A percentile compares a stretch with the other conserved stretches of the same genome.
Evolutionary conservation across 1,140 invertebrate genomes (phyloP).

Genomic region (Achroia grisella): DNA sequence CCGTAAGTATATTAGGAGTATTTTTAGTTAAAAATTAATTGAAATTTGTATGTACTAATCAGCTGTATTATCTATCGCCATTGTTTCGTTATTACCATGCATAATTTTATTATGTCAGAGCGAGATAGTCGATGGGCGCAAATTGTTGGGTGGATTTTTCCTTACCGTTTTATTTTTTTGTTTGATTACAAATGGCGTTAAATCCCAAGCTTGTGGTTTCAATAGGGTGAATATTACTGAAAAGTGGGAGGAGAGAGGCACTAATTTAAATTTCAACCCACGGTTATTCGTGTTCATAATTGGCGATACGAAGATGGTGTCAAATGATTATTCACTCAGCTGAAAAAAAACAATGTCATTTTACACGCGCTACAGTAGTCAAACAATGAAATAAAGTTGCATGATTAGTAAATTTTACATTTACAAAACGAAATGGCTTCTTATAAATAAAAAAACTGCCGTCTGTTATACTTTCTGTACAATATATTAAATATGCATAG

Average conservation of each 20-base stretch:
- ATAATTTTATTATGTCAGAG: constrained; percentile 61
- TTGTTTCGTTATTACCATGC: constrained; percentile 53
- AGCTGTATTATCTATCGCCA: constrained; percentile 55
- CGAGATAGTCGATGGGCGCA: constrained; percentile 45
- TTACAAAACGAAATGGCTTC: no score
- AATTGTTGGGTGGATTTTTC: constrained; percentile 44
- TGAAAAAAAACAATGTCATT: neutral
- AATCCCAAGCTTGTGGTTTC: constrained; percentile 7
- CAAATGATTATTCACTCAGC: constrained; percentile 11
- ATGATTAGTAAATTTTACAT: no score
- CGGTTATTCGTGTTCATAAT: constrained; percentile 9
- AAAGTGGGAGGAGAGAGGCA: neutral
- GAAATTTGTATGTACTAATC: constrained; percentile 14
- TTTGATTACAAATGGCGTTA: constrained; percentile 11
- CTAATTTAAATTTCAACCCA: neutral
- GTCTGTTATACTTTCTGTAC: no score
- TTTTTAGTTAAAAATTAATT: neutral
- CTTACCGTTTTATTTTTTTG: constrained; percentile 46
- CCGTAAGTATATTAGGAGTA: no score
- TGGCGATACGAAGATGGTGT: constrained; percentile 7
- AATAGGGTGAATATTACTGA: neutral
- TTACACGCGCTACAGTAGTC: no score
- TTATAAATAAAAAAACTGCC: no score
- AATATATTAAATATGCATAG: no score
- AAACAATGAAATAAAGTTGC: no score